Percentiles rank a stretch among this genome's conserved stretches.
Evolutionary conservation across 2,113 vertebrate species (phyloP).

Genomic region (Saccopteryx bilineata): DNA sequence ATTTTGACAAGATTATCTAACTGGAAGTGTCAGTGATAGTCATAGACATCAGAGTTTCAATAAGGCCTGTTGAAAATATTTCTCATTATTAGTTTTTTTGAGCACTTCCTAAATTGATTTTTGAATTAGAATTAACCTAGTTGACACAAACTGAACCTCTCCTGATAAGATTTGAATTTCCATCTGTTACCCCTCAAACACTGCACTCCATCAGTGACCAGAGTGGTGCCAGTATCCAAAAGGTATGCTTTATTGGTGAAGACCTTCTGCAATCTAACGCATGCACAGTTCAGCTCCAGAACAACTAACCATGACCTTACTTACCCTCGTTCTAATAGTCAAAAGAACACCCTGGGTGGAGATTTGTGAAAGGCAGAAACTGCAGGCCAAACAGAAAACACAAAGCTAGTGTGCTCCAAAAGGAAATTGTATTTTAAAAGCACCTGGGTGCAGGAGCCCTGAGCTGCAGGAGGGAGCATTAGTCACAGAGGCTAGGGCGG

Average conservation of each 20-base stretch:
- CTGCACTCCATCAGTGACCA: not conserved
- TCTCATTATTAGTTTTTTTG: not conserved
- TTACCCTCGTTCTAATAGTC: not conserved
- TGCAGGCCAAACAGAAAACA: no score
- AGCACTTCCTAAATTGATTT: not conserved
- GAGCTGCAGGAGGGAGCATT: no score
- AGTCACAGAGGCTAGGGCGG: no score
- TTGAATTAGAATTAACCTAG: not conserved
- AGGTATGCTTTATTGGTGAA: not conserved
- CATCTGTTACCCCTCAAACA: not conserved
- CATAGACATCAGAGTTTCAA: not conserved
- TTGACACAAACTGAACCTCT: not conserved
- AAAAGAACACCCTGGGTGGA: not conserved
- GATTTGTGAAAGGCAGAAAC: not conserved
- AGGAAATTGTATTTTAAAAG: no score
- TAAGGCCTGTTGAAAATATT: not conserved
- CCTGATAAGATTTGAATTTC: not conserved
- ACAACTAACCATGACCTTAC: not conserved
- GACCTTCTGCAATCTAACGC: not conserved
- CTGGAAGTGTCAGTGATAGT: not conserved
- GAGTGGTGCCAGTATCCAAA: not conserved
- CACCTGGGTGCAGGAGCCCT: no score
- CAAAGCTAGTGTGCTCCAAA: no score
- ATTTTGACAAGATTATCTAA: constrained; percentile 25
- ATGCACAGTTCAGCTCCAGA: not conserved